Evolutionary conservation across 2,888 invertebrate species (phyloP), one percentile per base, ranked within the genome.

Genomic region (Camptogramma bilineatum): DNA sequence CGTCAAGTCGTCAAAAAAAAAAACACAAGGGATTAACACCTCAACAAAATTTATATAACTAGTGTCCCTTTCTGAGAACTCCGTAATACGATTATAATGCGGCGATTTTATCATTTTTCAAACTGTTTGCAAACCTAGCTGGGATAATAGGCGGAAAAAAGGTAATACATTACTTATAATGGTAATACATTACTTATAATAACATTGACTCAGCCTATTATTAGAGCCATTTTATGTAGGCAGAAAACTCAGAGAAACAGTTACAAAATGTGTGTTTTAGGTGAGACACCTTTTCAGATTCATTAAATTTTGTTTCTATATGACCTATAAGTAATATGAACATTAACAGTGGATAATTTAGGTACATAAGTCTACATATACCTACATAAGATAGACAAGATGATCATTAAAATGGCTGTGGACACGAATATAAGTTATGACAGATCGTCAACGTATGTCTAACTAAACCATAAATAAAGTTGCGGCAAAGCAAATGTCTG

Each of bases 1-100:
- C n/a, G n/a, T n/a, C n/a, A n/a, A n/a, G n/a, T n/a, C n/a, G n/a
- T n/a, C n/a, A n/a, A n/a, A n/a, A n/a, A n/a, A n/a, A n/a, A n/a
- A n/a, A n/a, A n/a, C n/a, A n/a, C n/a, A n/a, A n/a, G n/a, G n/a
- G n/a, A n/a, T n/a, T n/a, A n/a, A n/a, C n/a, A n/a, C n/a, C n/a
- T n/a, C n/a, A n/a, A n/a, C n/a, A n/a, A n/a, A n/a, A n/a, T n/a
- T n/a, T n/a, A n/a, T 55, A 60, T 54, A 53, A 53, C 54, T 61
- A 51, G 59, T 62, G 54, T 60, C 56, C 51, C 57, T 58, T 65
- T 61, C 57, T 34, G 47, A 59, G 52, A 66, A 58, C 55, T 44
- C 39, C 39, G 50, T 51, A 50, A 50, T 57, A 39, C 18, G 28
- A 51, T 54, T 47, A 48, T 61, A 58, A 57, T 16, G 61, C 39